Base-by-base conservation (phyloP, 2,797 vertebrate species). In the Hirundo rustica region DNA sequence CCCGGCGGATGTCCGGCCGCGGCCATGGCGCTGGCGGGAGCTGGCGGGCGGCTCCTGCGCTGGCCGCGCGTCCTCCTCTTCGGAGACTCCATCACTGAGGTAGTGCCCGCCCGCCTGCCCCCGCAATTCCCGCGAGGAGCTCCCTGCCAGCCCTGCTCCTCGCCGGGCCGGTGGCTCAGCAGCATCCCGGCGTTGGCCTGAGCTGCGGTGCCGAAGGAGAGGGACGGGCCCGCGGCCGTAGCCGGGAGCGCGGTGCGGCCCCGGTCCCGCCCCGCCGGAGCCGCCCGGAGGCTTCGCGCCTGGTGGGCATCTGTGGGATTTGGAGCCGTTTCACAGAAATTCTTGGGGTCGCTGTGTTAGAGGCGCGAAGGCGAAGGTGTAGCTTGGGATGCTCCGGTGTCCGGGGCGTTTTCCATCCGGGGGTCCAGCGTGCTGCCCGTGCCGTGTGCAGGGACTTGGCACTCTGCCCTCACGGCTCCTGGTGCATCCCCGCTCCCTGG, bases 21-120 rank as follows among this genome's bases (percentile, higher is more conserved):
- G 7, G 88, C 55, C 88, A 95, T 94, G 94, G 96, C 95, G 40
- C 38, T 91, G 82, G n/a, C 3, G 27, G 71, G 36, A 0, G n/a
- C 4, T 3, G 4, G 78, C 9, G 78, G 89, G 47, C 72, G 61
- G 71, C 55, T 27, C 0, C 10, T 97, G 29, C 11, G 77, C 27
- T 99, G 98, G 98, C 99, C 99, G 1, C 98, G 98, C 72, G 92
- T 99, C 38, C 23, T 99, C 54, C 98, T 99, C 60, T 99, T 99
- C 82, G 99, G 99, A 14, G 99, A 99, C 96, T 99, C 99, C 40
- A 99, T 99, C 94, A 99, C 99, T 8, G 99, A 99, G 99, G 99
- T 99, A 95, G 64, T 6, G 68, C 42, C 18, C 73, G 32, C 9
- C 18, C 26, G 47, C 30, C 44, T 7, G 48, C 13, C 14, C 29